Evolutionary conservation across 2,888 invertebrate species (phyloP), one percentile per base, ranked within the genome.

Genomic region (Plutella xylostella): DNA sequence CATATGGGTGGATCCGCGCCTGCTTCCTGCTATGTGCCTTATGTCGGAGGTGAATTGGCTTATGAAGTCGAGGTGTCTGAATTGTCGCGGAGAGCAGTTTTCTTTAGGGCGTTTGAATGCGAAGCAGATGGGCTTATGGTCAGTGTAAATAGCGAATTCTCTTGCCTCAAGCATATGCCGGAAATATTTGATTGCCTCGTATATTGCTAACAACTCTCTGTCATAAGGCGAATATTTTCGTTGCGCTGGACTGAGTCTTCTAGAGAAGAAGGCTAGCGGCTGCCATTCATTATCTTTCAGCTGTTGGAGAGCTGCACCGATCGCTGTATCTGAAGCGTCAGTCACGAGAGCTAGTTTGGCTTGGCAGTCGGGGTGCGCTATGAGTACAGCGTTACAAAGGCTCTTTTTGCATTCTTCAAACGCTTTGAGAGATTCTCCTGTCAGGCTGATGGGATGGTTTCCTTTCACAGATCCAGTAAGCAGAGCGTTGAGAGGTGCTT

Each of bases 121-220:
- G 28, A 12, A 28, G n/a, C 28, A 28, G 9, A 28, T 28, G 11
- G 28, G 28, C n/a, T 28, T 28, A n/a, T 28, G 28, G 28, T 28
- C 28, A 28, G 28, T 17, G 7, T 6, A 14, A 37, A 37, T 18
- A n/a, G 47, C 66, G 59, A 35, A 60, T 18, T 44, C 58, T 46
- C 52, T 45, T 0, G 63, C 69, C 51, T 76, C 72, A 0, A 73
- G 14, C 51, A 65, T 55, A 31, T 67, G 55, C 7, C 61, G 49
- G n/a, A n/a, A n/a, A n/a, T n/a, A n/a, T n/a, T n/a, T n/a, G n/a
- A n/a, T n/a, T n/a, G n/a, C n/a, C n/a, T 54, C 48, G 43, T 67
- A 72, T 3, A 65, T 60, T 1, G 68, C 71, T 2, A 68, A 50
- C 0, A 77, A 54, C 51, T 73, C 68, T 2, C 68, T 25, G 42